phyloP scores from a whole-genome alignment of 1,140 invertebrate genomes.

The Drosophila setifemur region DNA sequence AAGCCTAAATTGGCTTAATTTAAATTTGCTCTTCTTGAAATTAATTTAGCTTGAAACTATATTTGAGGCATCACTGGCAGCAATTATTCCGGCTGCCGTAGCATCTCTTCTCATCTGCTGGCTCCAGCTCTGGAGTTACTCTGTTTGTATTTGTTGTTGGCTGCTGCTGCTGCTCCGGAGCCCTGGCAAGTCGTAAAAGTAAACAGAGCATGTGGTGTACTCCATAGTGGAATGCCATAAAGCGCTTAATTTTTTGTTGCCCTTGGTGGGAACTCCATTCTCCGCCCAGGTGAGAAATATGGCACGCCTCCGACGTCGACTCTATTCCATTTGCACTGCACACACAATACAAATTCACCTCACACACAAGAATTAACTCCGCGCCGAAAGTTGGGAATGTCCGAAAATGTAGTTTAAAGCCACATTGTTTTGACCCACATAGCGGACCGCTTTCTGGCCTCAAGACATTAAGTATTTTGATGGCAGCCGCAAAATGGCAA shows the following conservation, averaged over 20 bases:
- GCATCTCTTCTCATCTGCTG: background rate
- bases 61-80: slow-evolving; percentile 9
- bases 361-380: background rate
- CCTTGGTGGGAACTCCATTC: slow-evolving; percentile 46
- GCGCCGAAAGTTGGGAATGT: slow-evolving; percentile 2
- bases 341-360: background rate
- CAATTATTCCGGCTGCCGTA: background rate
- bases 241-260: slow-evolving; percentile 72
- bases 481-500: slow-evolving; percentile 68
- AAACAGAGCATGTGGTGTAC: slow-evolving; percentile 73
- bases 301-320: background rate
- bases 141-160: slow-evolving; percentile 35
- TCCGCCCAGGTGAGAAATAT: slow-evolving; percentile 67
- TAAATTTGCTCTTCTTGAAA: no score
- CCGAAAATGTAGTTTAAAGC: background rate
- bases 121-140: background rate
- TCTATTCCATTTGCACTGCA: slow-evolving; percentile 1
- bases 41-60: no score
- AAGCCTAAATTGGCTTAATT: no score
- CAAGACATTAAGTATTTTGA: slow-evolving; percentile 56
- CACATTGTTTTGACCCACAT: slow-evolving; percentile 15
- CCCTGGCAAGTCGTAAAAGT: slow-evolving; percentile 70
- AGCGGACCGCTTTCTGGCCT: background rate
- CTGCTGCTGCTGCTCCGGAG: slow-evolving; percentile 12
- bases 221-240: slow-evolving; percentile 59